Base-by-base conservation (phyloP, 23 tunicate genomes). In the Styela clava region DNA sequence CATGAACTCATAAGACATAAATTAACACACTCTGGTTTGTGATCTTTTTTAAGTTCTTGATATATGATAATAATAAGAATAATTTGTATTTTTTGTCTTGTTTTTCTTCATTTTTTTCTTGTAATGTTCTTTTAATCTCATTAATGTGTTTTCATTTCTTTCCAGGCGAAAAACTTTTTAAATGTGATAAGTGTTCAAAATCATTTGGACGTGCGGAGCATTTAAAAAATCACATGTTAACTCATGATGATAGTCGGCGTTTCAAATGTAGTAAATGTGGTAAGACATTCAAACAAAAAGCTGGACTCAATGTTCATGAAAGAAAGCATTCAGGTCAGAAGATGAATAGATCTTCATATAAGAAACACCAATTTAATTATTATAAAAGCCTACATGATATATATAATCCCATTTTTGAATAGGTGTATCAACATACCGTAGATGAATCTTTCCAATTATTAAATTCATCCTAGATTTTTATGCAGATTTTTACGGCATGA, bases 261-360 rank as follows among this genome's bases (percentile, higher is more conserved):
- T 67, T 67, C 71, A 67, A 67, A 22, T 67, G 71, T 22, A 67
- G 22, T 29, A 29, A 67, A 67, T 67, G 71, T 67, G 71, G 0
- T 27, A 27, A 29, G 22, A 67, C 71, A 67, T 67, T 67, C 71
- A 67, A 67, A 67, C 71, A 67, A 29, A 67, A 67, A 67, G 31
- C 71, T 29, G 71, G 71, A 67, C 24, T 67, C 0, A 67, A 67
- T 29, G 31, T 16, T 1, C 71, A 67, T 29, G 31, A 67, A 0
- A 27, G 22, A 22, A 67, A 67, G 31, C 71, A 67, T 67, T 16
- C 31, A 27, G 71, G 71, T 67, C 0, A 67, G 0, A 23, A 61
- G n/a, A 22, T 21, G n/a, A 21, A 61, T 21, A 61, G 22, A 61
- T 61, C n/a, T 61, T 61, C 64, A 0, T 21, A n/a, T n/a, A n/a